Evolutionary conservation across 1,140 invertebrate species (phyloP).

Genomic region (Archivesica marissinica): DNA sequence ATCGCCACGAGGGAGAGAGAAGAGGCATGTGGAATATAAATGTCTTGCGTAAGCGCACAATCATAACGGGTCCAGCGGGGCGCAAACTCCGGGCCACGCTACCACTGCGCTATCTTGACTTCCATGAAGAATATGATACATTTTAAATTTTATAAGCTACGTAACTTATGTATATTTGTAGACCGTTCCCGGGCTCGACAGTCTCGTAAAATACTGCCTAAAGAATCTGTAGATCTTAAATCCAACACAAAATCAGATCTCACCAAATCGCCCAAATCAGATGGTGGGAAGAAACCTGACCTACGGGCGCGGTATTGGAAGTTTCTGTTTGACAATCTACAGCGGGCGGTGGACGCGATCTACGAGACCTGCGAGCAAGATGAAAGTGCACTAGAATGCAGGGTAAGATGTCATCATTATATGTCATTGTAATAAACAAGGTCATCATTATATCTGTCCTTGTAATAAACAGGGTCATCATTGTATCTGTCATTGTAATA

Average conservation of each 20-base stretch:
- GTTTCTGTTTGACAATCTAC: conserved; percentile 96
- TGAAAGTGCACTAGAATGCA: conserved; percentile 88
- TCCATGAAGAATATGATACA: no score
- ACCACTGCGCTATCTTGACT: no score
- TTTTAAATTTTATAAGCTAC: no score
- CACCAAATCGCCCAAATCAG: conserved; percentile 79
- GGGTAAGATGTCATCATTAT: conserved; percentile 84
- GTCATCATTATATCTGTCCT: no score
- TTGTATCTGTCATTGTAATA: no score
- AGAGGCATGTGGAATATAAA: no score
- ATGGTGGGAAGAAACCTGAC: conserved; percentile 85
- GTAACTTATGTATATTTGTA: conserved; percentile 10
- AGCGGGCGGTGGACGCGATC: conserved; percentile 92
- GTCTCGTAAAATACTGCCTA: conserved; percentile 45
- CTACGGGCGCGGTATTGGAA: conserved; percentile 96
- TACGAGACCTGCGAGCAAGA: conserved; percentile 88
- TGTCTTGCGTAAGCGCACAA: no score
- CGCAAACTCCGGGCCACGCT: no score
- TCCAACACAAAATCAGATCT: conserved; percentile 65
- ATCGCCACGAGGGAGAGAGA: no score
- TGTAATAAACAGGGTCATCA: no score
- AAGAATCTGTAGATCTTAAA: conserved; percentile 59
- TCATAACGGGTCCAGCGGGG: no score
- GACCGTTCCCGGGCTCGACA: conserved; percentile 38
- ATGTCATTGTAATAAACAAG: no score